Evolutionary conservation across 2,113 vertebrate species (phyloP).

Genomic region (Hassar affinis): DNA sequence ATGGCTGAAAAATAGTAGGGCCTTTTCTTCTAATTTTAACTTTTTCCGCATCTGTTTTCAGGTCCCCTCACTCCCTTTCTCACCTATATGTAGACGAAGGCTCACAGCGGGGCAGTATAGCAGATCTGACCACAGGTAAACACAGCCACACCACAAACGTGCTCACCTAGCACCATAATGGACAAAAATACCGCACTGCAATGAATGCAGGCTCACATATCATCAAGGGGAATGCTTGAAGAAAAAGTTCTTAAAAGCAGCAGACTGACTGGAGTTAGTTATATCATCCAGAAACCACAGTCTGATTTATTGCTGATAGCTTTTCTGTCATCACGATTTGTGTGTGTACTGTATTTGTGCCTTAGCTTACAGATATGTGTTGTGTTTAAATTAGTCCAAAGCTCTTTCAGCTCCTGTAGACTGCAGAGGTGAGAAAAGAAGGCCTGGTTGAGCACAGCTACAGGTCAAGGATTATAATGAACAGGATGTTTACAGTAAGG

Average conservation of each 20-base stretch:
- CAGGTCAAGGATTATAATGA: conserved; percentile 9
- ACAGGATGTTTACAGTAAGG: conserved; percentile 38
- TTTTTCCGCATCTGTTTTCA: conserved; percentile 52
- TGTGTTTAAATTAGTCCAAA: conserved; percentile 39
- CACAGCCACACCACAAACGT: conserved; percentile 51
- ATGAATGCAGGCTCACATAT: conserved; percentile 55
- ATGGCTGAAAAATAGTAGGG: conserved; percentile 47
- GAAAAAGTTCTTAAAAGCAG: conserved; percentile 41
- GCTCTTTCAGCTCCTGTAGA: conserved; percentile 22
- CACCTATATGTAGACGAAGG: conserved; percentile 52
- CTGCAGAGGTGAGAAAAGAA: conserved; percentile 26
- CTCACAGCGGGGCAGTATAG: conserved; percentile 52
- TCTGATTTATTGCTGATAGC: conserved; percentile 50
- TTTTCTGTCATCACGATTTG: conserved; percentile 54
- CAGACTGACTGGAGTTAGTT: conserved; percentile 53
- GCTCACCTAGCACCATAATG: conserved; percentile 57
- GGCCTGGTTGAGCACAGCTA: conserved; percentile 4
- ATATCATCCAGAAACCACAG: conserved; percentile 53
- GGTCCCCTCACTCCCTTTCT: conserved; percentile 48
- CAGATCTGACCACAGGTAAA: conserved; percentile 56
- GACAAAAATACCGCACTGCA: conserved; percentile 54
- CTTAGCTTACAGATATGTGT: conserved; percentile 38
- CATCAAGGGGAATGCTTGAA: conserved; percentile 46
- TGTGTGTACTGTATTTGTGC: conserved; percentile 43
- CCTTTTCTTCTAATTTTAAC: conserved; percentile 52